phyloP scores from a whole-genome alignment of 1,140 invertebrate genomes.

The Aphaenogaster floridana region DNA sequence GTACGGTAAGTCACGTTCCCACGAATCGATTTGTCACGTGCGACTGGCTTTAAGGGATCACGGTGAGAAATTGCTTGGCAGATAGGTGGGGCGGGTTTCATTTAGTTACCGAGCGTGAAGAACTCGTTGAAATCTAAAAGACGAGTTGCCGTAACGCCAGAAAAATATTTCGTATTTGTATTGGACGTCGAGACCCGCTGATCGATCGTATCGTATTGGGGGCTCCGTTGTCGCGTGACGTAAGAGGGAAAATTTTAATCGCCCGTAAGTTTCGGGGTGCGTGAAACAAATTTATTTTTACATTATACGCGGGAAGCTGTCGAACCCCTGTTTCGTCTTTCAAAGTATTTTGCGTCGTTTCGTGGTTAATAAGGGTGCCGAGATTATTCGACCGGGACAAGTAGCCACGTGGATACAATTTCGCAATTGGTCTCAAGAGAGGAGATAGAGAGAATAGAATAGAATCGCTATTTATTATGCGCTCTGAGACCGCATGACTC shows the following conservation, averaged over 20 bases:
- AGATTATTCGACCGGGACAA: conserved; percentile 32
- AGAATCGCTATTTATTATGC: too few species aligned
- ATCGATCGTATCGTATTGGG: conserved; percentile 6
- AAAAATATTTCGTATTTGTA: conserved; percentile 47
- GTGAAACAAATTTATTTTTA: conserved; percentile 25
- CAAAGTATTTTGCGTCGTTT: conserved; percentile 37
- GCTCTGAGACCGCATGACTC: too few species aligned
- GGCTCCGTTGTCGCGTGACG: background rate
- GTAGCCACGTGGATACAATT: conserved; percentile 29
- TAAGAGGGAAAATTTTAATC: conserved; percentile 27
- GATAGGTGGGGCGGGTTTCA: conserved; percentile 29
- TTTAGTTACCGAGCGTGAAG: conserved; percentile 54
- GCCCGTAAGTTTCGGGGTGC: background rate
- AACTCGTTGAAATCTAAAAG: conserved; percentile 53
- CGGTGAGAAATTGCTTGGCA: conserved; percentile 66
- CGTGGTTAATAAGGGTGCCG: conserved; percentile 18
- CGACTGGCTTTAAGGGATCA: conserved; percentile 65
- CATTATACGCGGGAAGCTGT: background rate
- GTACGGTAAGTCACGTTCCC: conserved; percentile 65
- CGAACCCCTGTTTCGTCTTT: conserved; percentile 1
- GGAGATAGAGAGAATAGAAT: too few species aligned
- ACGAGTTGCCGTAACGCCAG: background rate
- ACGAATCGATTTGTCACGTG: conserved; percentile 69
- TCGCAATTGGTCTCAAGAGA: conserved; percentile 17
- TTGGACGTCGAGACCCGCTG: background rate